Base-by-base conservation (phyloP, 2,113 vertebrate genomes). In the Noturus placidus region DNA sequence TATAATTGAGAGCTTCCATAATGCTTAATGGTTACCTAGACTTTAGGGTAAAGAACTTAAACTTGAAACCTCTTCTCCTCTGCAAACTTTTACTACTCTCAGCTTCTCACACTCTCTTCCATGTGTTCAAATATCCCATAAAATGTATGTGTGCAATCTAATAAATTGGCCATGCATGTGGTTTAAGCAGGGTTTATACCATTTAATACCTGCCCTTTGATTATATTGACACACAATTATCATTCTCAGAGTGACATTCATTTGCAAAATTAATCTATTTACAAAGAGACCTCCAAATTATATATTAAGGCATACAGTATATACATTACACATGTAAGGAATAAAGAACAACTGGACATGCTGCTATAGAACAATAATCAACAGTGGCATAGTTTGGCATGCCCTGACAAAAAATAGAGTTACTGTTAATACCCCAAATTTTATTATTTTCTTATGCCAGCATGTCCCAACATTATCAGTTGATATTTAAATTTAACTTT, bases 141-240 rank as follows among this genome's bases (percentile, higher is more conserved):
- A 56, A 22, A 81, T 81, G 38, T 57, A 35, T 80, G 52, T 33
- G 52, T 80, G n/a, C 52, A 80, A 35, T 57, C 50, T 19, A 35
- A 80, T 80, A 30, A 56, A 57, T 57, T 56, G n/a, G 27, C 57
- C 30, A 22, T 57, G 17, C 4, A 57, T 15, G 19, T 57, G 78
- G 52, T 33, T 80, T 80, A 22, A 80, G 1, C 30, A 35, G 8
- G 52, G n/a, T n/a, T 54, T 56, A 56, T 33, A 56, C n/a, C 15
- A 54, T 10, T 56, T 80, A 80, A 80, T 80, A 80, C 78, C n/a
- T 80, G 52, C 78, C 52, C 77, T 54, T 54, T 79, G 50, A n/a
- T 56, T 11, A 33, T 57, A 57, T 80, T 57, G 11, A 78, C 27
- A 78, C 54, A 57, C n/a, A 56, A 19, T 19, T 79, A 57, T 80